Conservation (phyloP, 1,140 invertebrate species). For the Cydia amplana region DNA sequence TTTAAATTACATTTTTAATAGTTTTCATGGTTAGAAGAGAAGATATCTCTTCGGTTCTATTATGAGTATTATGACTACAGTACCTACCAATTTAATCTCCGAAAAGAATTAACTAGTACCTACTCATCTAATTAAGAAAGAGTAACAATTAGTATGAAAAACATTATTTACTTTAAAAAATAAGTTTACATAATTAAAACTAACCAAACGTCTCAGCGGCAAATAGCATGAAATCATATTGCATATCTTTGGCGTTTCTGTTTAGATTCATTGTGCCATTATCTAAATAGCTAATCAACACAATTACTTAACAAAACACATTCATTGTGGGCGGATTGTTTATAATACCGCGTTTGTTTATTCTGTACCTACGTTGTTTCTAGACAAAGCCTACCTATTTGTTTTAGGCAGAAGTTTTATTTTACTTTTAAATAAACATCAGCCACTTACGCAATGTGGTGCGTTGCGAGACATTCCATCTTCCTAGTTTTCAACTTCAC, state of each 20-base stretch:
- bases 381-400: constrained; percentile 14
- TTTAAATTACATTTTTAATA: too few species aligned
- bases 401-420: neutral
- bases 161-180: too few species aligned
- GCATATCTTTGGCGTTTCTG: neutral
- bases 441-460: neutral
- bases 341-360: constrained; percentile 13
- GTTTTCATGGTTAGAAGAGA: too few species aligned
- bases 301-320: constrained; percentile 12
- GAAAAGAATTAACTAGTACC: neutral
- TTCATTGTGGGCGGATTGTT: constrained; percentile 20
- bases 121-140: neutral
- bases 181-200: neutral
- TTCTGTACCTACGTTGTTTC: neutral
- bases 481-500: constrained; percentile 15
- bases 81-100: neutral
- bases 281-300: constrained; percentile 18
- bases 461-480: neutral
- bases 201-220: neutral
- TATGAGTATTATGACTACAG: too few species aligned
- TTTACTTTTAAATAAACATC: constrained; percentile 17
- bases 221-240: neutral
- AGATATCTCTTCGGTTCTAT: too few species aligned
- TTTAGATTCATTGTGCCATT: neutral
- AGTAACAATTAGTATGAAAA: too few species aligned